Evolutionary conservation across 2,797 vertebrate species (phyloP).

Genomic region (Tapera naevia): DNA sequence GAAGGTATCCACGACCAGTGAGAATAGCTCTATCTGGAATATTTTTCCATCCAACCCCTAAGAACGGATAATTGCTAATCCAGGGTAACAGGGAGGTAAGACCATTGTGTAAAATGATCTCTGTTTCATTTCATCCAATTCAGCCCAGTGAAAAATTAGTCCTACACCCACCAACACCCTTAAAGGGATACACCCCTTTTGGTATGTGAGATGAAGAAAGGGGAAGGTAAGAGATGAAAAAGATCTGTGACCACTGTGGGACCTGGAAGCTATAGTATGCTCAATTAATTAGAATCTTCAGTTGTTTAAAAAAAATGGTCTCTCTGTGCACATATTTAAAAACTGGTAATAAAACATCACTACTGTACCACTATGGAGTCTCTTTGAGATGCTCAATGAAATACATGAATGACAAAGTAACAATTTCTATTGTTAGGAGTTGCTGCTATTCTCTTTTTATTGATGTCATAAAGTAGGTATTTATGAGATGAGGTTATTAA

Average conservation of each 20-base stretch:
- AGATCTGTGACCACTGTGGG: slow-evolving; percentile 51
- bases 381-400: slow-evolving; percentile 57
- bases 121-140: neutral
- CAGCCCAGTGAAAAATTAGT: slow-evolving; percentile 35
- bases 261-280: slow-evolving; percentile 43
- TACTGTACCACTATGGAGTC: slow-evolving; percentile 30
- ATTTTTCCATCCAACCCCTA: neutral
- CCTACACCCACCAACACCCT: slow-evolving; percentile 14
- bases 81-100: neutral
- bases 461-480: slow-evolving; percentile 76
- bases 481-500: slow-evolving; percentile 77
- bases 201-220: slow-evolving; percentile 28
- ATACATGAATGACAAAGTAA: slow-evolving; percentile 68
- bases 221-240: slow-evolving; percentile 44
- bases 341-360: slow-evolving; percentile 49
- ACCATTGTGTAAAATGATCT: neutral
- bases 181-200: slow-evolving; percentile 45
- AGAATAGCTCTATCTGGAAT: neutral
- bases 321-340: slow-evolving; percentile 57
- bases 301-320: slow-evolving; percentile 60
- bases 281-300: slow-evolving; percentile 75
- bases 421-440: slow-evolving; percentile 69
- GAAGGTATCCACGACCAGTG: neutral
- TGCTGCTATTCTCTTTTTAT: slow-evolving; percentile 70
- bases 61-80: neutral